phyloP scores from a whole-genome alignment of 2,113 vertebrate species.

The Micromys minutus region DNA sequence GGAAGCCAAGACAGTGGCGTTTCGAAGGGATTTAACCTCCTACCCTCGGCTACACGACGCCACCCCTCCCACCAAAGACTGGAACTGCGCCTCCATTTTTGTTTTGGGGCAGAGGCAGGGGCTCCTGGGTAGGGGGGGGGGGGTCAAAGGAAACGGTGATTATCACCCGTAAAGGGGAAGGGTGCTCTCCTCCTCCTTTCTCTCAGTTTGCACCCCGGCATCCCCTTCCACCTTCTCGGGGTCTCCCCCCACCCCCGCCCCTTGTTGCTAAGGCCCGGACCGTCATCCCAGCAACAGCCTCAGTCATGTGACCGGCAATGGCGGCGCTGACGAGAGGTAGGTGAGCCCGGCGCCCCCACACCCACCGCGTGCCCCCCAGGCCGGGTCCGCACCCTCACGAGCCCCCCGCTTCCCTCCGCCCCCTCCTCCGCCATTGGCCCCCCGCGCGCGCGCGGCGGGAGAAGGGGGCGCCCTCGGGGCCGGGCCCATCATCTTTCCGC shows the following conservation, averaged over 20 bases:
- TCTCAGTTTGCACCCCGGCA: conserved; percentile 18
- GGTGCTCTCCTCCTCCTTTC: not conserved
- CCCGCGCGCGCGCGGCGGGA: not conserved
- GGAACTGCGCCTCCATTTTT: conserved; percentile 68
- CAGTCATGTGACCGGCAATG: conserved; percentile 82
- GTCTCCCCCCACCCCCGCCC: conserved; percentile 63
- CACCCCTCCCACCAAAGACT: conserved; percentile 37
- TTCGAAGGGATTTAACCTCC: conserved; percentile 52
- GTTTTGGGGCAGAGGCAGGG: conserved; percentile 66
- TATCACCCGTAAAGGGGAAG: not conserved
- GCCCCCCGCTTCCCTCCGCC: not conserved
- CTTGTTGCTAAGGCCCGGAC: conserved; percentile 84
- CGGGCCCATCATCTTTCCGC: not conserved
- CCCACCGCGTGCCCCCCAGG: conserved; percentile 62
- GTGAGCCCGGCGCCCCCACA: conserved; percentile 79
- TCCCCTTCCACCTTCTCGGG: conserved; percentile 51
- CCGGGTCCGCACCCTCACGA: not conserved
- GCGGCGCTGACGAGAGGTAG: conserved; percentile 89
- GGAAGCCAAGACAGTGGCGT: conserved; percentile 1
- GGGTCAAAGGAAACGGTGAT: conserved; percentile 43
- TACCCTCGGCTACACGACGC: conserved; percentile 45
- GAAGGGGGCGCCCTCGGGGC: not conserved
- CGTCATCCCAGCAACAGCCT: conserved; percentile 84
- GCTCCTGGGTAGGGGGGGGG: not conserved
- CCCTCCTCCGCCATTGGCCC: not conserved